These are phyloP conservation scores for Emydocephalus ijimae DNA, from an alignment of 2,113 vertebrate species.

Conservation along the genomic window DNA sequence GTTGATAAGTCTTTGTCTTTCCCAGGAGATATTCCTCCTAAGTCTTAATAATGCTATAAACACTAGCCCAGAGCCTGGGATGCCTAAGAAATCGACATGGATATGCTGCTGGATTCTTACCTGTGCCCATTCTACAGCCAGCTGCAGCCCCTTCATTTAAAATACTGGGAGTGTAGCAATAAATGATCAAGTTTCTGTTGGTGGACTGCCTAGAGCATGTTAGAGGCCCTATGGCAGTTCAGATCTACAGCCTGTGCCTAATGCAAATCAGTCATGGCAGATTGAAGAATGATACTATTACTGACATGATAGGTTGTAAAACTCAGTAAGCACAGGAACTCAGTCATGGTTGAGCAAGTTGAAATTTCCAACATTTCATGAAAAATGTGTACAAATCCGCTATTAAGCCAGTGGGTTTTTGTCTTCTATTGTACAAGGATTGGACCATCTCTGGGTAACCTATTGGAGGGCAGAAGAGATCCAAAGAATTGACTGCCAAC, in stretches of 20 bases:
- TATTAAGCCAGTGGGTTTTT: constrained; percentile 41
- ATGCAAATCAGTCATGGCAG: background rate
- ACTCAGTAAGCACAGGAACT: constrained; percentile 20
- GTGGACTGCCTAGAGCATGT: background rate
- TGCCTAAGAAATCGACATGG: background rate
- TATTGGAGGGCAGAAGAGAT: background rate
- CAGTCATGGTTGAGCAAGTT: background rate
- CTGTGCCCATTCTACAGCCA: constrained; percentile 10
- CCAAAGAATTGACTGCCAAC: constrained; percentile 10
- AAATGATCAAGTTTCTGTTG: background rate
- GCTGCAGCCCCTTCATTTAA: background rate
- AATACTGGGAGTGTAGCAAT: background rate
- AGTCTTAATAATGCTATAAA: background rate
- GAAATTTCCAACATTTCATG: constrained; percentile 40
- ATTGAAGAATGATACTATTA: background rate
- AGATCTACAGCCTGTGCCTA: constrained; percentile 7
- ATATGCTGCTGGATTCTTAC: constrained; percentile 4
- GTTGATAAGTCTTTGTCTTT: background rate
- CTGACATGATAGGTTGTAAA: constrained; percentile 42
- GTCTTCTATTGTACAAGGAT: constrained; percentile 38
- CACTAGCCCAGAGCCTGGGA: background rate
- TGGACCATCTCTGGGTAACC: constrained; percentile 11
- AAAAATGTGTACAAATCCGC: constrained; percentile 56
- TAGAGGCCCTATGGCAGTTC: background rate
- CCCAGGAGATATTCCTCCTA: background rate